Base-by-base conservation (phyloP, 2,113 vertebrate species). In the Pedionomus torquatus region DNA sequence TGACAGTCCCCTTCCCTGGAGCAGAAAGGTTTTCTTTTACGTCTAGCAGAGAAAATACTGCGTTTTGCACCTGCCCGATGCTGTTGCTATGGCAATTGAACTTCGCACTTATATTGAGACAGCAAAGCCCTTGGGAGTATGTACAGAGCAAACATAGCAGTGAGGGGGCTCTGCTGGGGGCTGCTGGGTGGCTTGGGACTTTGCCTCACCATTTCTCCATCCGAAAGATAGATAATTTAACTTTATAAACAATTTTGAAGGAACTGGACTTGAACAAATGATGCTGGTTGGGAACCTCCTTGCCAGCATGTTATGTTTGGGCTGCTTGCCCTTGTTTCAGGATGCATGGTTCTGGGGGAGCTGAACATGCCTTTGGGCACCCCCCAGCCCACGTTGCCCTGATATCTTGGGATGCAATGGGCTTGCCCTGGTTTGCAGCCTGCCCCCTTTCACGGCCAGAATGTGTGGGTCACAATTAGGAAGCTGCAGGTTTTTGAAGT, bases 61-160 rank as follows among this genome's bases (percentile, higher is more conserved):
- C 3, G 5, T 64, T 95, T 92, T 65, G 26, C 88, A 92, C 83
- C 92, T 94, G 86, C 88, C 78, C 3, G 44, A 89, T 96, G 95
- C 90, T 0, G 90, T 97, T 97, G 90, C 96, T 83, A 93, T 93
- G 90, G 89, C 80, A 90, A 95, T 70, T 68, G 86, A 92, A 96
- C 75, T 43, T 93, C 4, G 0, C 63, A 74, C 58, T 85, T 65
- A 20, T 20, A 41, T 13, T 0, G 41, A 87, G 75, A 30, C 51
- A 80, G 61, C 17, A 41, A 85, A 93, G 31, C 66, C 46, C 41
- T 1, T 0, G n/a, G 37, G 17, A 89, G 26, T 12, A 77, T 0
- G 4, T 18, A 37, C 11, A n/a, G 70, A 94, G 26, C 21, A 87
- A 93, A 63, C 17, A 43, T 30, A 64, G 77, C 35, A 26, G 41